Evolutionary conservation across 30 jellyfish, hydroid and myxozoan genomes (phyloP).

Genomic region (Aurelia coerulea): DNA sequence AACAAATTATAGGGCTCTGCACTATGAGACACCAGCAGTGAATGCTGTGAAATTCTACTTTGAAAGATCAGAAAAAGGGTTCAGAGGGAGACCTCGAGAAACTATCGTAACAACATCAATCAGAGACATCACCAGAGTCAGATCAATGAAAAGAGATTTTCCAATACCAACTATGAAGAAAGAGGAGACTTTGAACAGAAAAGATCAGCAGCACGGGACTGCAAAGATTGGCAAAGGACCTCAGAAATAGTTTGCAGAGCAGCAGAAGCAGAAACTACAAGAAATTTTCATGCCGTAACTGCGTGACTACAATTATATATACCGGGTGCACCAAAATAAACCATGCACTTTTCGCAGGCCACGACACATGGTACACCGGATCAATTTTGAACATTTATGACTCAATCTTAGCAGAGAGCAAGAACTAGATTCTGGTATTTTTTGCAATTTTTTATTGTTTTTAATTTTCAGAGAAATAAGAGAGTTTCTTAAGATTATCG

Average conservation of each 20-base stretch:
- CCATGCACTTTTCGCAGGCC: too few relatives aligned
- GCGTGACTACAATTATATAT: too few relatives aligned
- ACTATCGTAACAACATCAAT: background rate
- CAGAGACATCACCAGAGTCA: constrained; percentile 45
- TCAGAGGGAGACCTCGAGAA: constrained; percentile 60
- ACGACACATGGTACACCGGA: too few relatives aligned
- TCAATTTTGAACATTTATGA: too few relatives aligned
- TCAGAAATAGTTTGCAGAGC: background rate
- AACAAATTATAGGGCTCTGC: too few relatives aligned
- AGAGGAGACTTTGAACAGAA: background rate
- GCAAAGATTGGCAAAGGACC: background rate
- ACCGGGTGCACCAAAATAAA: too few relatives aligned
- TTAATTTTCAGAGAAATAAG: too few relatives aligned
- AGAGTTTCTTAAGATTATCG: too few relatives aligned
- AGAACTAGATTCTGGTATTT: too few relatives aligned
- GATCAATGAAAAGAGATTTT: constrained; percentile 32
- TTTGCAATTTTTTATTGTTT: too few relatives aligned
- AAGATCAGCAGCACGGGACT: background rate
- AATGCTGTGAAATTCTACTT: constrained; percentile 53
- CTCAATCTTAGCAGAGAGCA: too few relatives aligned
- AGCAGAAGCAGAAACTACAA: constrained; percentile 18
- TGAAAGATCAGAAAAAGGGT: background rate
- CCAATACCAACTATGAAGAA: constrained; percentile 13
- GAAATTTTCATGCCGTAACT: background rate
- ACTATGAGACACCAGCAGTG: constrained; percentile 19